Percentiles rank a stretch among this genome's conserved stretches.
Conservation (phyloP, 2,888 invertebrate species). For the Platycheirus albimanus region DNA sequence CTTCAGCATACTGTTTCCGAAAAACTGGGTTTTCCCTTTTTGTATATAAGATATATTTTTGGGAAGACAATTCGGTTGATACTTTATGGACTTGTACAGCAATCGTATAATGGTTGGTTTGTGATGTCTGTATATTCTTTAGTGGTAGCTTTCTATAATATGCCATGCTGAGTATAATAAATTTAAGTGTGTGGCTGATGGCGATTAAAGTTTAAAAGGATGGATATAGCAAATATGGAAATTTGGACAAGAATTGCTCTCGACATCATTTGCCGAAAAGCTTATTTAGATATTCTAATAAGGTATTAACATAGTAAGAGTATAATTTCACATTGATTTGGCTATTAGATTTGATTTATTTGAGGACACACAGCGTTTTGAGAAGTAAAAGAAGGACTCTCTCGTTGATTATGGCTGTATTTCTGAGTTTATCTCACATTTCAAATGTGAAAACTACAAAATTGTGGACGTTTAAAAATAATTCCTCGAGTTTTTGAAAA, state of each 20-base stretch:
- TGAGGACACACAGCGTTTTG: background rate
- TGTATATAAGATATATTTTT: background rate
- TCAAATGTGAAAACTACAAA: no score
- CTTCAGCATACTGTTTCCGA: conserved; percentile 12
- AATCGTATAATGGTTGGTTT: conserved; percentile 53
- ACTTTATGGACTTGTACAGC: conserved; percentile 53
- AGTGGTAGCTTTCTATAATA: no score
- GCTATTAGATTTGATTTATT: conserved; percentile 1
- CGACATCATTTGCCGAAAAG: conserved; percentile 8
- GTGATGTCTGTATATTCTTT: conserved; percentile 53
- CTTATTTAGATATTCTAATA: conserved; percentile 7
- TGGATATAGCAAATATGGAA: conserved; percentile 8
- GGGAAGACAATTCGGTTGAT: conserved; percentile 41
- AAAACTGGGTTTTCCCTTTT: background rate
- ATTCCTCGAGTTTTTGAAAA: no score
- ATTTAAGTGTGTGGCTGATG: conserved; percentile 61
- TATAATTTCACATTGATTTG: conserved; percentile 5
- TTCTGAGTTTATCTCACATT: no score
- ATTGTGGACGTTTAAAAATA: no score
- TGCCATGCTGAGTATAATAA: conserved; percentile 11
- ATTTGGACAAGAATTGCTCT: conserved; percentile 5
- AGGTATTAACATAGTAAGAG: background rate
- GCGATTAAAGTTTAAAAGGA: conserved; percentile 26
- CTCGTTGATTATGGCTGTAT: no score
- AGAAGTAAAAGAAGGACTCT: no score